These are phyloP conservation scores for Baronia brevicornis DNA, from an alignment of 2,888 invertebrate genomes.

Conservation along the genomic window DNA sequence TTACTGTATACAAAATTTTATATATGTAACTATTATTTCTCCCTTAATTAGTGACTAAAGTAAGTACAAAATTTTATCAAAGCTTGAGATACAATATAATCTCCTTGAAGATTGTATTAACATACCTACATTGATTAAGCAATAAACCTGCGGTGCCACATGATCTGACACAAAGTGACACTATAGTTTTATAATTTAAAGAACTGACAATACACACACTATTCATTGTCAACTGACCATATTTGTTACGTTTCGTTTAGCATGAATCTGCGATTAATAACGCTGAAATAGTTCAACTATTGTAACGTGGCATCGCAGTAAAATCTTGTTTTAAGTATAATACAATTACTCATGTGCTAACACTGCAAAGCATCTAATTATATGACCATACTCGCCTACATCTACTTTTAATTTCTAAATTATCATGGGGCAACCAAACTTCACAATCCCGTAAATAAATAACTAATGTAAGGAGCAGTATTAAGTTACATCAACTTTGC, in stretches of 20 bases:
- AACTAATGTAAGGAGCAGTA: constrained; percentile 52
- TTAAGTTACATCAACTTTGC: constrained; percentile 41
- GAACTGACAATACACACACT: not conserved
- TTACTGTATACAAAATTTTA: too few species aligned
- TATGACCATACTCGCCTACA: constrained; percentile 51
- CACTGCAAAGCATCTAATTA: constrained; percentile 55
- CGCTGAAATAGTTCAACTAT: too few species aligned
- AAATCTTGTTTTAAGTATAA: constrained; percentile 13
- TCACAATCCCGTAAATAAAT: constrained; percentile 60
- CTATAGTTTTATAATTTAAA: too few species aligned
- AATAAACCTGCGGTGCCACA: constrained; percentile 34
- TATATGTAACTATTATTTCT: too few species aligned
- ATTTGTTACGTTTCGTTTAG: not conserved
- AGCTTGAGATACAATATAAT: constrained; percentile 31
- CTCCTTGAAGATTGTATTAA: constrained; percentile 49
- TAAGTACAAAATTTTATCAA: not conserved
- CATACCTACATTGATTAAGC: constrained; percentile 59
- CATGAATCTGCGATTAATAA: too few species aligned
- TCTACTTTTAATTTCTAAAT: constrained; percentile 50
- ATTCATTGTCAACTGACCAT: not conserved
- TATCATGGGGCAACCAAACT: constrained; percentile 58
- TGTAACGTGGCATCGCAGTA: constrained; percentile 21
- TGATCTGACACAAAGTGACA: constrained; percentile 15
- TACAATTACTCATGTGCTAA: constrained; percentile 39
- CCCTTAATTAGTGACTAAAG: too few species aligned